Percentiles rank a stretch among this genome's conserved stretches.
Evolutionary conservation across 2,113 vertebrate genomes (phyloP).

Genomic region (Sporophila hypoxantha): DNA sequence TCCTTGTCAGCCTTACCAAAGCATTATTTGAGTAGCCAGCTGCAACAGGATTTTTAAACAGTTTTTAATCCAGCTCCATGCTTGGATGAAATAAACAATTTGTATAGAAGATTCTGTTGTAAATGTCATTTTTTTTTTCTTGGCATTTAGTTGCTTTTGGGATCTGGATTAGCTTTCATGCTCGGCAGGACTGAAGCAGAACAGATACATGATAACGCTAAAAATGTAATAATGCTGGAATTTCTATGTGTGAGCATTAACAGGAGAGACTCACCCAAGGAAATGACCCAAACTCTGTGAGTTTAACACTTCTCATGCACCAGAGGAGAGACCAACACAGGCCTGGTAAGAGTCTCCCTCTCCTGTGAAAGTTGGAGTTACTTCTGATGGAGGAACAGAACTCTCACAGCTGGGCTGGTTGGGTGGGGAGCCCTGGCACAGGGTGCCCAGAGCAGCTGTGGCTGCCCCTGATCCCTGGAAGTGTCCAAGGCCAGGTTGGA

Average conservation of each 20-base stretch:
- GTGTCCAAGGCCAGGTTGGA: neutral
- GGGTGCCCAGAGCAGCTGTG: neutral
- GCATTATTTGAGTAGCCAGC: neutral
- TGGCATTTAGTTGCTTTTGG: neutral
- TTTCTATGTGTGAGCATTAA: neutral
- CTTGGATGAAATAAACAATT: neutral
- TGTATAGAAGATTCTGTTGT: neutral
- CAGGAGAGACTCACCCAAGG: neutral
- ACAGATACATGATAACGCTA: neutral
- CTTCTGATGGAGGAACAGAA: neutral
- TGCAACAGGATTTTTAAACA: neutral
- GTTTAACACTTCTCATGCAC: neutral
- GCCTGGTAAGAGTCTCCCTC: rapidly evolving
- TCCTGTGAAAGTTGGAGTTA: neutral
- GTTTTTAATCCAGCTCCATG: neutral
- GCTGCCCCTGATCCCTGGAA: neutral
- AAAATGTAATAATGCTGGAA: neutral
- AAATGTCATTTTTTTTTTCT: neutral
- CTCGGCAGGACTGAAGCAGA: neutral
- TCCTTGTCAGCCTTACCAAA: neutral
- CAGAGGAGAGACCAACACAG: neutral
- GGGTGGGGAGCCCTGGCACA: neutral
- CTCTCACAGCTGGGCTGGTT: rapidly evolving
- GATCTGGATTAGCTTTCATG: neutral
- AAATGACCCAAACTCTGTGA: neutral